A percentile compares a stretch with the other conserved stretches of the same genome.
These are phyloP conservation scores for Microtus agrestis DNA, from an alignment of 2,797 vertebrate genomes.

Conservation along the genomic window DNA sequence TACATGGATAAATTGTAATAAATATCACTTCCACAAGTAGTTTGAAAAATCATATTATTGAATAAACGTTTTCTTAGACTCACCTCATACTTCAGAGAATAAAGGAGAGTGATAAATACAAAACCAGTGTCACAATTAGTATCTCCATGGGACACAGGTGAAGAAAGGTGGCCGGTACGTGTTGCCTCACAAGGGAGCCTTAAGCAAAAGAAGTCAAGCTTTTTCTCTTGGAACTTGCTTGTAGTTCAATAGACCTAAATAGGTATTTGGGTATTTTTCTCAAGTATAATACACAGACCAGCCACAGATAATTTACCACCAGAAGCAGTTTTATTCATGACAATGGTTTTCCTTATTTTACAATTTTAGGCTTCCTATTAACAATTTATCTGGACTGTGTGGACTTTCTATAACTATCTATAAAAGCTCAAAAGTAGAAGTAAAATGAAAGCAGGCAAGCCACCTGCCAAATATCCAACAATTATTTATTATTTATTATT, in stretches of 20 bases:
- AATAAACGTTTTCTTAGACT: not conserved
- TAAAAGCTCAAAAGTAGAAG: slow-evolving; percentile 19
- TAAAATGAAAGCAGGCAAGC: not conserved
- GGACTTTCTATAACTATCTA: not conserved
- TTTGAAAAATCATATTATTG: not conserved
- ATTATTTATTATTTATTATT: not conserved
- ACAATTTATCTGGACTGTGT: not conserved
- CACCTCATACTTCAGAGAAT: not conserved
- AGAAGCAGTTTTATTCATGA: not conserved
- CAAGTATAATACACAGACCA: not conserved
- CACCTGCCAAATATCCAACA: not conserved
- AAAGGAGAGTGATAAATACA: not conserved
- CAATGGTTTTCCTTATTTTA: not conserved
- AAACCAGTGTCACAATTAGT: not conserved
- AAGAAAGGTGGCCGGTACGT: not conserved
- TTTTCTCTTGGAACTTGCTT: not conserved
- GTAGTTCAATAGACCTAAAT: not conserved
- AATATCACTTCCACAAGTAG: slow-evolving; percentile 12
- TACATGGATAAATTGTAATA: slow-evolving; percentile 27
- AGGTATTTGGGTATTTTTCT: not conserved
- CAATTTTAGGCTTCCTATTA: not conserved
- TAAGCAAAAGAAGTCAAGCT: not conserved
- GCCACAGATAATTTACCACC: not conserved
- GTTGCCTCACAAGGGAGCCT: not conserved
- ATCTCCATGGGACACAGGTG: not conserved